These are phyloP conservation scores for Anoplopoma fimbria DNA, from an alignment of 2,113 vertebrate genomes.

Conservation along the genomic window DNA sequence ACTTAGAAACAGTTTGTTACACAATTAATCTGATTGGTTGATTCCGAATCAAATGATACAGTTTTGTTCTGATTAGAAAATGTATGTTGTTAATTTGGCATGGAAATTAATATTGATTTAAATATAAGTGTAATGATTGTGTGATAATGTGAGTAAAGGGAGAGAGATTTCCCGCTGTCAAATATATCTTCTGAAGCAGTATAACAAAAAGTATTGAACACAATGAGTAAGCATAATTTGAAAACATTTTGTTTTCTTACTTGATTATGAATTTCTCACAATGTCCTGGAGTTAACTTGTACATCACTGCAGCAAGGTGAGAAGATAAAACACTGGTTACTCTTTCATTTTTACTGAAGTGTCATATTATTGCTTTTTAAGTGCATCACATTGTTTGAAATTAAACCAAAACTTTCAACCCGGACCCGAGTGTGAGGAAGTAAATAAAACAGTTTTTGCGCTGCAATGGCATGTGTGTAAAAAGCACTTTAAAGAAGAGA, in stretches of 20 bases:
- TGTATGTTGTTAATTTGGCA: not conserved
- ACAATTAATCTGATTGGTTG: not conserved
- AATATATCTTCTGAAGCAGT: not conserved
- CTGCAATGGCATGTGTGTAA: not conserved
- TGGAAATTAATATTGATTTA: not conserved
- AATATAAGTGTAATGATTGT: not conserved
- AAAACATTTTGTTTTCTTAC: not conserved
- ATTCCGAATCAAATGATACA: not conserved
- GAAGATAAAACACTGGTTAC: not conserved
- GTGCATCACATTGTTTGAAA: not conserved
- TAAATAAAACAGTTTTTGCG: not conserved
- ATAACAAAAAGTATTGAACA: not conserved
- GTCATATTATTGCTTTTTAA: not conserved
- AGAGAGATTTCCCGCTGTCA: not conserved
- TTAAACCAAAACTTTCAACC: not conserved
- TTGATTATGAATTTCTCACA: not conserved
- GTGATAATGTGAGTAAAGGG: not conserved
- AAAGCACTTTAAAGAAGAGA: not conserved
- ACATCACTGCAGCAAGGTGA: not conserved
- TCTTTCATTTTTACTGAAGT: not conserved
- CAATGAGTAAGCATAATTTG: not conserved
- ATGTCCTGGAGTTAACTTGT: not conserved
- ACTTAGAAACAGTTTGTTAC: not conserved
- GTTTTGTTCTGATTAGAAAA: not conserved
- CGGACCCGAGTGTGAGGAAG: not conserved